A percentile compares a stretch with the other conserved stretches of the same genome.
Evolutionary conservation across 2,113 vertebrate species (phyloP).

Genomic region (Ameiurus melas): DNA sequence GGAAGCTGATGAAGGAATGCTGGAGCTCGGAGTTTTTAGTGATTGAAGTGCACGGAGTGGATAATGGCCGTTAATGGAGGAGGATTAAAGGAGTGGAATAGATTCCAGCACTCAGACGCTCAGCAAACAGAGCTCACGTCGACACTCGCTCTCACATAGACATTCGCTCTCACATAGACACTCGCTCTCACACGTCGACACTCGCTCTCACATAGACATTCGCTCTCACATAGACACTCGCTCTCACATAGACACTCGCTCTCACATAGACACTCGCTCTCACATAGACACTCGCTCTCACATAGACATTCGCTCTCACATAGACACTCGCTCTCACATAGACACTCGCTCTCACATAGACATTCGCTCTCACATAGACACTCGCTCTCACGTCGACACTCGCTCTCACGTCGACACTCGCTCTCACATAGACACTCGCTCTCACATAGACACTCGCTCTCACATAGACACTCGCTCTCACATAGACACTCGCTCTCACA

Average conservation of each 20-base stretch:
- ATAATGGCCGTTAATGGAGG: neutral
- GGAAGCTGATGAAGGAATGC: neutral
- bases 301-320: too few species aligned
- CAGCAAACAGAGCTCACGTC: neutral
- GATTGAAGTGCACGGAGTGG: neutral
- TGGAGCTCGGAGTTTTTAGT: neutral
- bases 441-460: too few species aligned
- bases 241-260: too few species aligned
- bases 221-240: neutral
- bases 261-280: too few species aligned
- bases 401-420: too few species aligned
- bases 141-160: neutral
- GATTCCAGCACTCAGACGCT: neutral
- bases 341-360: neutral
- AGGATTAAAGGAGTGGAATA: neutral
- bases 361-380: too few species aligned
- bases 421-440: too few species aligned
- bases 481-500: too few species aligned
- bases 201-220: neutral
- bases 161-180: neutral
- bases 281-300: too few species aligned
- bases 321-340: neutral
- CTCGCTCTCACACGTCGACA: too few species aligned
- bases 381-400: too few species aligned
- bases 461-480: too few species aligned